Percentiles rank a stretch among this genome's conserved stretches.
Conservation (phyloP, 2,797 vertebrate genomes). For the Aulostomus chinensis region DNA sequence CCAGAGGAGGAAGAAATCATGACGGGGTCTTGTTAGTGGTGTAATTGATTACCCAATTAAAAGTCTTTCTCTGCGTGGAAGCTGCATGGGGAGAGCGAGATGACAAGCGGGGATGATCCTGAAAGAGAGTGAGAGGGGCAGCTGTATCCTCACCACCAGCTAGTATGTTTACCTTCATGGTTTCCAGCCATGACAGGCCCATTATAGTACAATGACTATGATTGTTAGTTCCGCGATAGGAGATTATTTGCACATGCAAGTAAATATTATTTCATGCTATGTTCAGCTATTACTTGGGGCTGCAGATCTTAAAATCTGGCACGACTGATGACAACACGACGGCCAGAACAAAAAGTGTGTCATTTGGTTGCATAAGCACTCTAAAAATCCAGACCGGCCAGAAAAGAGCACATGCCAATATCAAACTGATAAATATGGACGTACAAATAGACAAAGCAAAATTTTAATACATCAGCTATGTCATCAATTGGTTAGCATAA, state of each 20-base stretch:
- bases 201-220: slow-evolving; percentile 40
- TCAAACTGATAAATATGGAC: slow-evolving; percentile 15
- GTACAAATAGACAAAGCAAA: slow-evolving; percentile 14
- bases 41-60: slow-evolving; percentile 85
- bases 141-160: slow-evolving; percentile 78
- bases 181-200: slow-evolving; percentile 60
- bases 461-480: slow-evolving; percentile 1
- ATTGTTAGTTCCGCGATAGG: slow-evolving; percentile 60
- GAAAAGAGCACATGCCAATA: slow-evolving; percentile 39
- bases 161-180: slow-evolving; percentile 62
- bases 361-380: slow-evolving; percentile 29
- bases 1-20: slow-evolving; percentile 66
- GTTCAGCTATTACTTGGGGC: slow-evolving; percentile 20
- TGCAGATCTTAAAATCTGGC: slow-evolving; percentile 32
- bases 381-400: slow-evolving; percentile 21
- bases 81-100: slow-evolving; percentile 79
- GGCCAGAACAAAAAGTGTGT: slow-evolving; percentile 18
- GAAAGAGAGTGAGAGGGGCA: slow-evolving; percentile 79
- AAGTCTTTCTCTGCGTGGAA: slow-evolving; percentile 84
- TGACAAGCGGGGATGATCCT: slow-evolving; percentile 80
- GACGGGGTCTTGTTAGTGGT: slow-evolving; percentile 77
- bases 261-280: slow-evolving; percentile 42
- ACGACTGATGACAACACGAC: slow-evolving; percentile 20
- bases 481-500: neutral
- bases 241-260: slow-evolving; percentile 63